phyloP scores from a whole-genome alignment of 2,888 invertebrate genomes.

The Napeogenes inachia region DNA sequence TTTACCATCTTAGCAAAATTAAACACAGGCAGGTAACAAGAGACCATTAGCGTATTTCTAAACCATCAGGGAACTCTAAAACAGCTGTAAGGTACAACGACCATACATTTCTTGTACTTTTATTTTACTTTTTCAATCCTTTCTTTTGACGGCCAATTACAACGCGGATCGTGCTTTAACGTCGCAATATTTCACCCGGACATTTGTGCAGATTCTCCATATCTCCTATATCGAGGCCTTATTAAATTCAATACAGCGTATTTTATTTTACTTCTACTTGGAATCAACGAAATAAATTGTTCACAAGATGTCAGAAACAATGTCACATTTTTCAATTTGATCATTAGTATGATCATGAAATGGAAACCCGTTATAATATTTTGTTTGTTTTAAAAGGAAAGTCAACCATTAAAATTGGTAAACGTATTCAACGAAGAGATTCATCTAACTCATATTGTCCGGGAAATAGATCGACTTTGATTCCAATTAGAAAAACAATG shows the following conservation, averaged over 20 bases:
- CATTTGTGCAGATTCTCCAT: conserved; percentile 30
- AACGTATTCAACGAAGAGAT: too few relatives aligned
- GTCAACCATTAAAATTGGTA: too few relatives aligned
- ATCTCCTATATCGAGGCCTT: conserved; percentile 18
- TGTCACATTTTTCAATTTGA: background rate
- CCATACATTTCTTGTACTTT: conserved; percentile 5
- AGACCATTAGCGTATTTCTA: background rate
- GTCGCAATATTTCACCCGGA: conserved; percentile 21
- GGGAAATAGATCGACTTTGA: background rate
- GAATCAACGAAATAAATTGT: background rate
- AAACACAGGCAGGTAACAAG: background rate
- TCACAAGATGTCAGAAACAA: background rate
- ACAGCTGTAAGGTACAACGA: background rate
- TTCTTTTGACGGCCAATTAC: conserved; percentile 21
- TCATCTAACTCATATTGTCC: too few relatives aligned
- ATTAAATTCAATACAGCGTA: conserved; percentile 16
- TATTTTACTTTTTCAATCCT: conserved; percentile 10
- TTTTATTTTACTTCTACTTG: too few relatives aligned
- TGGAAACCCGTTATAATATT: too few relatives aligned
- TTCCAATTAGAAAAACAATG: background rate
- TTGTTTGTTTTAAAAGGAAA: too few relatives aligned
- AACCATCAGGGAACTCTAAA: conserved; percentile 1
- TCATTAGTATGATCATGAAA: background rate
- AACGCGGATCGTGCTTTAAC: conserved; percentile 19
- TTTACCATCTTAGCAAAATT: background rate